Evolutionary conservation across 1,140 invertebrate genomes (phyloP), one percentile per base, ranked within the genome.

Genomic region (Bradynema listronoti): DNA sequence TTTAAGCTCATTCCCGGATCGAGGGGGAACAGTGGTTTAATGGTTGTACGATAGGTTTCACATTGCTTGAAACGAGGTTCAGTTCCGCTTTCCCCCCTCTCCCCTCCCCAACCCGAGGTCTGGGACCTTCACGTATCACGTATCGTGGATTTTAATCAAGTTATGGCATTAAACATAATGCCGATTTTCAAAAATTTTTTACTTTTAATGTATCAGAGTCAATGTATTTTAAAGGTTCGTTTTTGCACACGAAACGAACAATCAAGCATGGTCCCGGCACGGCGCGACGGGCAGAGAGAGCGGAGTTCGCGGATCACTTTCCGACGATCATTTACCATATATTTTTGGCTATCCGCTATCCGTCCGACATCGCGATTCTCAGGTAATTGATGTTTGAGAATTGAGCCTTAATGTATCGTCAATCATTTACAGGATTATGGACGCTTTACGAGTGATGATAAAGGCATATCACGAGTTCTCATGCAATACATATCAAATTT

Each of bases 401-500:
- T 24, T 58, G n/a, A 16, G 14, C 14, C 19, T 9, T 6, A 5
- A 25, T 24, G 14, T 56, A 55, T 30, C 3, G 25, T n/a, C 1
- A 32, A 22, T 4, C 16, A 53, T 59, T 19, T 19, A 2, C 33
- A 64, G 39, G 16, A 63, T 7, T 63, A 63, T 36, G 39, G 22
- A 14, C 43, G 56, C 25, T 61, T 61, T n/a, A 71, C 58, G 34
- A 63, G 41, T 19, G 66, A 73, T 25, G 69, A 71, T 30, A 63
- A 71, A 43, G 65, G 64, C 39, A 69, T 62, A 34, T 45, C 57
- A 7, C 89, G 94, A 80, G 87, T 87, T 55, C 87, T 93, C 47
- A 94, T 97, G 83, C 85, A 87, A 27, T 93, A 92, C 77, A 87
- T 91, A 81, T 87, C 89, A n/a, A 97, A 96, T 82, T 98, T 98